Conservation (phyloP, 1,140 invertebrate species). For the Cephus cinctus region DNA sequence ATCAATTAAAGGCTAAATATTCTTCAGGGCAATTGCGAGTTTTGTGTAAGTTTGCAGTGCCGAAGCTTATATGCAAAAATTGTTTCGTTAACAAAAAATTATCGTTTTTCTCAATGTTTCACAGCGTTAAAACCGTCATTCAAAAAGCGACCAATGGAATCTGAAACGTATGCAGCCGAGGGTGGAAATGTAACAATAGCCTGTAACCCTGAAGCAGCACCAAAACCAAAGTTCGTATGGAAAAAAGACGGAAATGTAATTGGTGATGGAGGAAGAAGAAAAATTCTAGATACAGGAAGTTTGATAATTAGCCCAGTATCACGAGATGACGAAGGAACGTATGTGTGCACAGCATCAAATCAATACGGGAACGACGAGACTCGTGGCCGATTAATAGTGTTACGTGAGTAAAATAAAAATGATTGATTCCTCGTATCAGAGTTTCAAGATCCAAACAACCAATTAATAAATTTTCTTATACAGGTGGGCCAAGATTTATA, state of each 20-base stretch:
- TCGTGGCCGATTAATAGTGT: constrained; percentile 78
- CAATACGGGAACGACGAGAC: constrained; percentile 79
- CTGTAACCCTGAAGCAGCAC: constrained; percentile 93
- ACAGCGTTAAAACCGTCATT: constrained; percentile 85
- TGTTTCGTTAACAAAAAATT: no score
- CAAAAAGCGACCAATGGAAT: constrained; percentile 83
- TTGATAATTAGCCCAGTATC: constrained; percentile 85
- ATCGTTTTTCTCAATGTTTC: no score
- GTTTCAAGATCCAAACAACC: no score
- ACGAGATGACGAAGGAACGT: constrained; percentile 83
- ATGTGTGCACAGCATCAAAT: constrained; percentile 86
- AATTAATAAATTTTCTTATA: constrained; percentile 21
- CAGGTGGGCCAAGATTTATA: constrained; percentile 69
- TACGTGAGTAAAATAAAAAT: constrained; percentile 62
- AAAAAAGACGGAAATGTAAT: constrained; percentile 85
- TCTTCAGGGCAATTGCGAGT: constrained; percentile 89
- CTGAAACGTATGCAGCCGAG: constrained; percentile 87
- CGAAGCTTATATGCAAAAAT: no score
- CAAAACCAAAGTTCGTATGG: constrained; percentile 86
- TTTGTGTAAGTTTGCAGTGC: constrained; percentile 58
- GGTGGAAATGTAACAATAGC: constrained; percentile 88
- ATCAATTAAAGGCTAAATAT: constrained; percentile 83
- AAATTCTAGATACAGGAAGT: constrained; percentile 80
- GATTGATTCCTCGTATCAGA: no score
- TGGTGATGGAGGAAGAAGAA: constrained; percentile 73